These are phyloP conservation scores for Xylota segnis DNA, from an alignment of 2,888 invertebrate genomes.

Conservation along the genomic window DNA sequence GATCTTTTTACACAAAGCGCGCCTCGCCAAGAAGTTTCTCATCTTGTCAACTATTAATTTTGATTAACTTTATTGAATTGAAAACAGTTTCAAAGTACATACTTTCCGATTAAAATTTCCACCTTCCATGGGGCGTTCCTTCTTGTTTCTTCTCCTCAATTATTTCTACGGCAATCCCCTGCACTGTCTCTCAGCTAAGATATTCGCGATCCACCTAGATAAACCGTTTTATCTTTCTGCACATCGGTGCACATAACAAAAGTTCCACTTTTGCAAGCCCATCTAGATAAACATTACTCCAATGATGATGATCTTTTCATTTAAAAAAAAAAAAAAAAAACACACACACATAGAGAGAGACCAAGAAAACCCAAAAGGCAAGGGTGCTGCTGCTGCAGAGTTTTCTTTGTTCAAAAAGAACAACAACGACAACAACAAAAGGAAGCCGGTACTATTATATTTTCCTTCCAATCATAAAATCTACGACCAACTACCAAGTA, in stretches of 20 bases:
- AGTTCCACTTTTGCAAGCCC: constrained; percentile 57
- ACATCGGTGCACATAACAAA: constrained; percentile 39
- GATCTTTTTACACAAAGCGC: neutral
- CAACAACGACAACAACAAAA: constrained; percentile 56
- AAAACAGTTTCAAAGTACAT: constrained; percentile 5
- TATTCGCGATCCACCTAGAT: constrained; percentile 55
- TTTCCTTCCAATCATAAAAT: constrained; percentile 73
- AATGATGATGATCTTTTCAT: constrained; percentile 73
- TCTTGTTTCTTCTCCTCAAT: constrained; percentile 26
- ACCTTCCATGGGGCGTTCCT: constrained; percentile 19
- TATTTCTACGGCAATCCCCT: constrained; percentile 54
- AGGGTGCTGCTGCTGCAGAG: constrained; percentile 69
- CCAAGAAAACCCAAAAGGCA: constrained; percentile 44
- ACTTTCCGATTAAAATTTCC: constrained; percentile 27
- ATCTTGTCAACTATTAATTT: constrained; percentile 13
- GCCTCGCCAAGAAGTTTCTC: constrained; percentile 1
- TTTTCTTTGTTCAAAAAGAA: constrained; percentile 67
- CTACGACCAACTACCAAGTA: constrained; percentile 68
- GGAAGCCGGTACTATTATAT: constrained; percentile 75
- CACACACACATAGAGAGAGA: constrained; percentile 12
- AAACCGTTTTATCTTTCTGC: constrained; percentile 53
- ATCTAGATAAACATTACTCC: constrained; percentile 69
- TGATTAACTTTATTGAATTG: constrained; percentile 8
- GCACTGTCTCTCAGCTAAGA: constrained; percentile 14
- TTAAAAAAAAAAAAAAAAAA: constrained; percentile 2